Base-by-base conservation (phyloP, 2,888 invertebrate species). In the Callyntrura guangdongensis region DNA sequence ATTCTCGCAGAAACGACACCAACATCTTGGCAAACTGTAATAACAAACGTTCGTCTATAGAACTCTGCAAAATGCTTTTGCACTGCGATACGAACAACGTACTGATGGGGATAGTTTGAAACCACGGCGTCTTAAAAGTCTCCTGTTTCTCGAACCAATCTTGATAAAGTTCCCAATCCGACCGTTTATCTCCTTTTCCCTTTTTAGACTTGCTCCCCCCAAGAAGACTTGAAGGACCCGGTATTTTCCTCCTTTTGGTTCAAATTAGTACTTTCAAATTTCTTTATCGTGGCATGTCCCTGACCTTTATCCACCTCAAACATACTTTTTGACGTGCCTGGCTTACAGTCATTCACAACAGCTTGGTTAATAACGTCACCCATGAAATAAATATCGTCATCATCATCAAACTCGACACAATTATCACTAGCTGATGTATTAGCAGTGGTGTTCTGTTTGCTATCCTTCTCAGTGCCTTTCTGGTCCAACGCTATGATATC, bases 61-160 rank as follows among this genome's bases (percentile, higher is more conserved):
- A 81, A 22, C 22, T 5, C 11, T 17, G n/a, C 17, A 86, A 3
- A 14, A 82, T 17, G n/a, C 79, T 64, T n/a, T 45, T 56, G 20
- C 86, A 86, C 85, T 69, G 36, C 0, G 27, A 53, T 0, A 27
- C 12, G 17, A 72, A 82, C 11, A 86, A 20, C 5, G 17, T 9
- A 0, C 72, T 49, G 0, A 92, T 49, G 2, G 90, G 92, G n/a
- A 92, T 72, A 0, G 85, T 22, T 47, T 74, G 45, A n/a, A 92
- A 90, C 90, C 88, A 90, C 14, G 90, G 85, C 14, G 81, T 72
- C 1, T 59, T 12, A 64, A 88, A 87, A 6, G 11, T 27, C 8
- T 49, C 0, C 56, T 82, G 59, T 17, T 12, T 27, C n/a, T 59
- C 59, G n/a, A 56, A 53, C 74, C 77, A 69, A n/a, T n/a, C 0